Percentiles rank a stretch among this genome's conserved stretches.
These are phyloP conservation scores for Cynodonichthys magdalenae DNA, from an alignment of 2,797 vertebrate genomes.

Conservation along the genomic window DNA sequence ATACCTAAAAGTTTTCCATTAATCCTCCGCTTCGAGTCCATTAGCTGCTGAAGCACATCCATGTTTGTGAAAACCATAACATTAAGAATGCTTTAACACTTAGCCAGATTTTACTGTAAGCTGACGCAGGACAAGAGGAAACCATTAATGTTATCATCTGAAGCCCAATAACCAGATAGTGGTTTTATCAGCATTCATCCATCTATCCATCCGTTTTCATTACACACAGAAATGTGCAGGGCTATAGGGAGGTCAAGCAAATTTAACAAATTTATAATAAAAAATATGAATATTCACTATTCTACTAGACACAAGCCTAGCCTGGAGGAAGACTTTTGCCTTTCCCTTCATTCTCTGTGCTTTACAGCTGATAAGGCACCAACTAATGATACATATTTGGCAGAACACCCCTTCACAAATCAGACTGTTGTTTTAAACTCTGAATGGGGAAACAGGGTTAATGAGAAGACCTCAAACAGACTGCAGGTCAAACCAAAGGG, in stretches of 20 bases:
- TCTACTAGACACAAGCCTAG: too few species aligned
- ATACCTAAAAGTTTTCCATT: slow-evolving; percentile 21
- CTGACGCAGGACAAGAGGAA: not conserved
- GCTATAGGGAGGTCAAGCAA: too few species aligned
- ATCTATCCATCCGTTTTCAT: too few species aligned
- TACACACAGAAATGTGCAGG: too few species aligned
- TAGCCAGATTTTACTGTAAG: slow-evolving; percentile 1
- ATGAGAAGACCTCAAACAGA: slow-evolving; percentile 50
- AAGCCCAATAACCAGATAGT: not conserved
- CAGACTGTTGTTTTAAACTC: not conserved
- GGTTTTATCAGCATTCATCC: too few species aligned
- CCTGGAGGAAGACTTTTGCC: too few species aligned
- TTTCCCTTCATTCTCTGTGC: too few species aligned
- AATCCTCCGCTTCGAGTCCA: slow-evolving; percentile 22
- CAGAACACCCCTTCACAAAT: too few species aligned
- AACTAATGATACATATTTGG: too few species aligned
- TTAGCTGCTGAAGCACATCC: slow-evolving; percentile 33
- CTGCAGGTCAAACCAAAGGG: slow-evolving; percentile 43
- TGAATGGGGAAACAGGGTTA: slow-evolving; percentile 24
- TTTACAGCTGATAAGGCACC: too few species aligned
- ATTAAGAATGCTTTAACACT: not conserved
- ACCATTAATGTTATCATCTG: not conserved
- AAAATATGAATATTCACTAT: too few species aligned
- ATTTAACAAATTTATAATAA: too few species aligned
- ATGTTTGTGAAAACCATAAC: slow-evolving; percentile 17